Base-by-base conservation (phyloP, 92 coral and sea anemone genomes). In the Meandrina meandrites region DNA sequence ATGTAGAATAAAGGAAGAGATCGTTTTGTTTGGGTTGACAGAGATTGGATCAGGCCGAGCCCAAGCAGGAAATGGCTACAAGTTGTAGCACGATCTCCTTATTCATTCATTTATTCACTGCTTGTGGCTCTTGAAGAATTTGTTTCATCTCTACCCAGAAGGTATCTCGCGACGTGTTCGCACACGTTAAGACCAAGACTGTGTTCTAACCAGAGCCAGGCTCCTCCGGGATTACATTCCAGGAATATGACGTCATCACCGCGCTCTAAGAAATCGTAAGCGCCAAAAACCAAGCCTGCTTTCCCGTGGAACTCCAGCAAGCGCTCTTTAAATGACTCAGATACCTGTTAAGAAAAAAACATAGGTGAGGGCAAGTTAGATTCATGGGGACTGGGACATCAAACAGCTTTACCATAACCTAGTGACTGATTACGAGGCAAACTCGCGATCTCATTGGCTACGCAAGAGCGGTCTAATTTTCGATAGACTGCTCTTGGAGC, bases 201-300 rank as follows among this genome's bases (percentile, higher is more conserved):
- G 16, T 87, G n/a, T 37, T 91, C 91, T n/a, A 91, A 79, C 82
- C 86, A 83, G 45, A 91, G 91, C 91, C 91, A 91, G 32, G 89
- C 79, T 21, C 90, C 91, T 47, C 78, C 73, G 14, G 93, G 86
- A 79, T 91, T 88, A 35, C 93, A 87, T 30, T 91, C 93, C 77
- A 91, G 86, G 54, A 91, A 91, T 75, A 91, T 68, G 58, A 82
- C 58, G n/a, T 91, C 90, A 12, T 78, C 82, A 3, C 71, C 85
- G 1, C 74, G 79, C 75, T 87, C 89, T 30, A 91, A 71, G 36
- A 91, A 84, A 53, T 91, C 90, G 68, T 91, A 87, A 18, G 86
- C 91, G 8, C 56, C 93, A 78, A 79, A 91, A 70, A 87, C 88
- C 62, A 91, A 78, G 1, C 91, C 93, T 32, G 93, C 93, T 79